These are phyloP conservation scores for Nymphalis polychloros DNA, from an alignment of 2,888 invertebrate species.

Conservation along the genomic window DNA sequence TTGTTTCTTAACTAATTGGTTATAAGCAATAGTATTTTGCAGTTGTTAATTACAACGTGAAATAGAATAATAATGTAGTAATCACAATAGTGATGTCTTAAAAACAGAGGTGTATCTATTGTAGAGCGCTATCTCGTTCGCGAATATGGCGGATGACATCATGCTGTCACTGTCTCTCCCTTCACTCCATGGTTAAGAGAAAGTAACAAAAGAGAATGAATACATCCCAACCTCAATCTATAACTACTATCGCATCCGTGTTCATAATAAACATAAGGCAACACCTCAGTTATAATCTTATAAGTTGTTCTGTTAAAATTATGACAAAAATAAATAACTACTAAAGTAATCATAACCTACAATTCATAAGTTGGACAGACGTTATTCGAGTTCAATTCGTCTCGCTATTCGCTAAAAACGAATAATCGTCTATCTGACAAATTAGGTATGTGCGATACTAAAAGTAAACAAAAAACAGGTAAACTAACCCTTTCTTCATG, in stretches of 20 bases:
- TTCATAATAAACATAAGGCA: conserved; percentile 34
- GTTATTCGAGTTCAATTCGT: conserved; percentile 25
- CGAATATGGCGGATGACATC: conserved; percentile 44
- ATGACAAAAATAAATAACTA: conserved; percentile 56
- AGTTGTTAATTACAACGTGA: conserved; percentile 1
- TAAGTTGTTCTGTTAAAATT: conserved; percentile 1
- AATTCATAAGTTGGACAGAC: conserved; percentile 31
- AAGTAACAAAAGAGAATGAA: conserved; percentile 80
- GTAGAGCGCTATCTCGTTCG: conserved; percentile 66
- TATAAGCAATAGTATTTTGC: background rate
- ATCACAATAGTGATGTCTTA: conserved; percentile 41
- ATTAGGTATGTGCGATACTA: conserved; percentile 18
- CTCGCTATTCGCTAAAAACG: conserved; percentile 10
- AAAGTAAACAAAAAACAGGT: conserved; percentile 64
- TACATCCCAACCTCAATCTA: conserved; percentile 66
- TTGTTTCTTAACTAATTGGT: background rate
- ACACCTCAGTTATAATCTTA: conserved; percentile 10
- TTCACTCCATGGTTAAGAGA: conserved; percentile 79
- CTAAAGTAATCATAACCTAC: conserved; percentile 62
- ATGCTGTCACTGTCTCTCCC: conserved; percentile 67
- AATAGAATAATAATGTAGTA: conserved; percentile 31
- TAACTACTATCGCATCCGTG: conserved; percentile 52
- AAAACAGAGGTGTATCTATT: conserved; percentile 53
- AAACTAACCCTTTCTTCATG: conserved; percentile 82
- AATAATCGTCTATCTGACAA: conserved; percentile 10